Evolutionary conservation across 2,888 invertebrate species (phyloP), one percentile per base, ranked within the genome.

Genomic region (Phlogophora meticulosa): DNA sequence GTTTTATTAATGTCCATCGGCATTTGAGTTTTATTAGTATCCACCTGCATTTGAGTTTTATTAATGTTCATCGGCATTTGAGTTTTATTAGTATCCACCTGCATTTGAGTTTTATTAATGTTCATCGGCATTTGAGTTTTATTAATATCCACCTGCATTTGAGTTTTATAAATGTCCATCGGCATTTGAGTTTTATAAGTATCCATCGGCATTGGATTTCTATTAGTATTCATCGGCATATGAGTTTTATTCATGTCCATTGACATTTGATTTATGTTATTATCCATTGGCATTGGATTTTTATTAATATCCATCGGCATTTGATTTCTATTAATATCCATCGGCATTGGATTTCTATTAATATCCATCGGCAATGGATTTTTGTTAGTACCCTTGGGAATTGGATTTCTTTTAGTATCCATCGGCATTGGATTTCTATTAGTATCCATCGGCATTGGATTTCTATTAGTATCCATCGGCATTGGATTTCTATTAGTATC

Each of bases 271-370:
- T 63, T 68, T 11, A 2, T 22, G 4, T 38, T 20, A 0, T n/a
- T 53, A 2, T 42, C 20, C 1, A 49, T 34, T 0, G 36, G 10
- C 2, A n/a, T 7, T 1, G 28, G 1, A n/a, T 43, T 49, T 57
- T 32, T 32, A 9, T 63, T 59, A 10, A 22, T 42, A 20, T 46
- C 45, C 24, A 60, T 38, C 43, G 53, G 24, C 15, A 46, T 1
- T 22, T n/a, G 38, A 38, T 57, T 51, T 28, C 24, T 64, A 28
- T 57, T 57, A 20, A 43, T 52, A 59, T 48, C 45, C 20, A 22
- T 17, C 0, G 9, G 7, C 0, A 13, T 3, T n/a, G 11, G 22
- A 28, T 48, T 38, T 20, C 15, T 24, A 17, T 32, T n/a, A 0
- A 9, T 7, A 0, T 28, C 24, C 11, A 24, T 40, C 2, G 13